Percentiles rank a stretch among this genome's conserved stretches.
Conservation (phyloP, 1,140 invertebrate species). For the silkworm (Bombyx mori) region ASM3026992v2 NC_085110.1:7785501-7786000, state of each 20-base stretch:
- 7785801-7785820: background rate
- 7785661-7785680: slow-evolving; percentile 33
- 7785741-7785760: slow-evolving; percentile 25
- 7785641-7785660: slow-evolving; percentile 41
- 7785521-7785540: too few species aligned
- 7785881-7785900: too few species aligned
- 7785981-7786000: too few species aligned
- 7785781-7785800: background rate
- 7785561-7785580: too few species aligned
- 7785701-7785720: slow-evolving; percentile 38
- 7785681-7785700: slow-evolving; percentile 34
- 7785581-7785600: slow-evolving; percentile 16
- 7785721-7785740: slow-evolving; percentile 21
- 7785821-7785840: background rate
- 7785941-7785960: too few species aligned
- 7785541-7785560: too few species aligned
- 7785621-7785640: slow-evolving; percentile 31
- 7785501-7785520: slow-evolving; percentile 21
- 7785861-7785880: too few species aligned
- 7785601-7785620: slow-evolving; percentile 21
- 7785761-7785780: slow-evolving; percentile 2
- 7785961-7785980: too few species aligned
- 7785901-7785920: too few species aligned
- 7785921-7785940: too few species aligned
- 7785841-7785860: background rate